Base-by-base conservation (phyloP, 2,888 invertebrate genomes). In the Lydus trimaculatus region DNA sequence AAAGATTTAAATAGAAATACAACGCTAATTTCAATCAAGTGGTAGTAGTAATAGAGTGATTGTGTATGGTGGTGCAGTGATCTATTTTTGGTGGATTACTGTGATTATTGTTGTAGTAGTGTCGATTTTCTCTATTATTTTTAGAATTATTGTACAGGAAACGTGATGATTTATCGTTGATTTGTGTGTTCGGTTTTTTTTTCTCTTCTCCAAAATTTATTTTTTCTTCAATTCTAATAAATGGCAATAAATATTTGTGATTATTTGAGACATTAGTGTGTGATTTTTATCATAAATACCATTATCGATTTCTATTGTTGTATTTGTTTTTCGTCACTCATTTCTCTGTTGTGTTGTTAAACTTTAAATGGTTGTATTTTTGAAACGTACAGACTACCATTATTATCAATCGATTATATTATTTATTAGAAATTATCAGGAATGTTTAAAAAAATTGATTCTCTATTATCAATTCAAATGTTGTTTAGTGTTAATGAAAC, bases 381-480 rank as follows among this genome's bases (percentile, higher is more conserved):
- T 67, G 52, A 48, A 48, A 48, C 48, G 48, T 48, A 48, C 48
- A 48, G 20, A 20, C 52, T 9, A n/a, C 1, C 28, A 63, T 60
- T 17, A 63, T 60, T 65, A 20, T 66, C 60, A 56, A 66, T 39
- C 67, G 60, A 25, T 43, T n/a, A n/a, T n/a, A n/a, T n/a, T n/a
- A 52, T 65, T 64, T 13, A 48, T 17, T 17, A 61, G 58, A 61
- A 48, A 56, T 62, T 64, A 65, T 70, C 78, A 79, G 80, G 80
- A 79, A 81, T 81, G 81, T 78, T 79, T 76, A 73, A 79, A 58
- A 71, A 73, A 76, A 69, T 72, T 65, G 20, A 48, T 48, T 3
- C 9, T 20, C 11, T 48, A 48, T 48, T 48, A 48, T 48, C 62
- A 58, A 25, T 58, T 63, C 71, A 72, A 75, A 69, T 73, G 69